phyloP scores from a whole-genome alignment of 2,113 vertebrate species.

The Cyprinus carpio region DNA sequence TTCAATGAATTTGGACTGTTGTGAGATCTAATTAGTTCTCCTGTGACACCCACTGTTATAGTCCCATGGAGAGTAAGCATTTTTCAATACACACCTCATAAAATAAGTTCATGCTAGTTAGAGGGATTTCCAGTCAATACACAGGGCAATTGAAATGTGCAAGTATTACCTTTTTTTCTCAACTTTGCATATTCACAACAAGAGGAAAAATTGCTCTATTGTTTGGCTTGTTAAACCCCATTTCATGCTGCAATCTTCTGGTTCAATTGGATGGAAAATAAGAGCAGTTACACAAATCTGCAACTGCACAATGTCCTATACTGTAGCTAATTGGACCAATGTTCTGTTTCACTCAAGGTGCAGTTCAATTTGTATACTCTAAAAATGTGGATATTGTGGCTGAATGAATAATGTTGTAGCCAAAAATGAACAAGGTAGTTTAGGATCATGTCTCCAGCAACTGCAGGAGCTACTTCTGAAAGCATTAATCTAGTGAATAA shows the following conservation, averaged over 20 bases:
- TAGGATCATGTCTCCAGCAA: neutral
- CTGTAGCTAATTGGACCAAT: neutral
- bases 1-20: neutral
- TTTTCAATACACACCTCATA: neutral
- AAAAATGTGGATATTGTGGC: neutral
- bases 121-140: slow-evolving; percentile 5
- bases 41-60: neutral
- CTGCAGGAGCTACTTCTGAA: neutral
- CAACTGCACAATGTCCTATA: neutral
- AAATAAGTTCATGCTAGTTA: neutral
- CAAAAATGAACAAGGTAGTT: neutral
- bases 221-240: neutral
- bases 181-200: slow-evolving; percentile 2
- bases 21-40: neutral
- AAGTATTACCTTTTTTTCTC: neutral
- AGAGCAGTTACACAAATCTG: neutral
- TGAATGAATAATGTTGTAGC: neutral
- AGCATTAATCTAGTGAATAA: slow-evolving; percentile 14
- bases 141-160: neutral
- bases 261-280: slow-evolving; percentile 3
- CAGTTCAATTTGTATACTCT: neutral
- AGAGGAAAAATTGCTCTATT: neutral
- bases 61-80: neutral
- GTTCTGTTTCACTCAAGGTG: neutral
- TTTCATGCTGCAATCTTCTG: neutral